Percentiles rank a stretch among this genome's conserved stretches.
Conservation (phyloP, 2,797 vertebrate genomes). For the Lepilemur ruficaudatus region DNA sequence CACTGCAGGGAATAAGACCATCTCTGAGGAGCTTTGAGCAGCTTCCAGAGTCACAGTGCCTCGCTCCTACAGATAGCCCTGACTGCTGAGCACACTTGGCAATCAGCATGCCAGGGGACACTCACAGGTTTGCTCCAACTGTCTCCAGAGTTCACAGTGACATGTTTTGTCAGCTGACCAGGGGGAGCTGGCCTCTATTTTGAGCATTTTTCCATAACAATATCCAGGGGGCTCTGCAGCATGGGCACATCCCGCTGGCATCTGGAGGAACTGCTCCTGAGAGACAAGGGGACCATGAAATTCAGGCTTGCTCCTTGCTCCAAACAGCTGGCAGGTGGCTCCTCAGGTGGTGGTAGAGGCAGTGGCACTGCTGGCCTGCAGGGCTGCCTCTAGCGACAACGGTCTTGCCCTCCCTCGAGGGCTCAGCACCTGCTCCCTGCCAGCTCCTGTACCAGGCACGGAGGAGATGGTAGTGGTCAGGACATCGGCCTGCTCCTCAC, state of each 20-base stretch:
- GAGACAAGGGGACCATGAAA: neutral
- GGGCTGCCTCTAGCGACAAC: neutral
- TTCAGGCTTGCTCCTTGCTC: neutral
- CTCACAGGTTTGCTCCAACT: neutral
- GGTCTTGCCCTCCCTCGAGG: neutral
- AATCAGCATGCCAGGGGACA: neutral
- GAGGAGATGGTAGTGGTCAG: neutral
- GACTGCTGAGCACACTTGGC: neutral
- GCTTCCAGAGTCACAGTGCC: neutral
- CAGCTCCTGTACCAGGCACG: neutral
- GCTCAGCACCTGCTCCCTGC: neutral
- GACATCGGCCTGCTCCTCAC: neutral
- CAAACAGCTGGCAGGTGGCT: neutral
- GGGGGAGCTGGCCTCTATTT: neutral
- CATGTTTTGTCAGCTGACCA: neutral
- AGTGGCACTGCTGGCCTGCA: neutral
- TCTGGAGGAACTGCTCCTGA: neutral
- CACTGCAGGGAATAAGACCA: neutral
- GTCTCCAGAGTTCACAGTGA: neutral
- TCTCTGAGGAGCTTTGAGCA: neutral
- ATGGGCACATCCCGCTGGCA: neutral
- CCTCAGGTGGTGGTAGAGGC: neutral
- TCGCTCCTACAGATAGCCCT: neutral
- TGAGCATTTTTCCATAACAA: neutral
- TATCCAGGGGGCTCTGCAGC: neutral